Conservation (phyloP, 2,797 vertebrate genomes). For the Mormyrops attenuatus region DNA sequence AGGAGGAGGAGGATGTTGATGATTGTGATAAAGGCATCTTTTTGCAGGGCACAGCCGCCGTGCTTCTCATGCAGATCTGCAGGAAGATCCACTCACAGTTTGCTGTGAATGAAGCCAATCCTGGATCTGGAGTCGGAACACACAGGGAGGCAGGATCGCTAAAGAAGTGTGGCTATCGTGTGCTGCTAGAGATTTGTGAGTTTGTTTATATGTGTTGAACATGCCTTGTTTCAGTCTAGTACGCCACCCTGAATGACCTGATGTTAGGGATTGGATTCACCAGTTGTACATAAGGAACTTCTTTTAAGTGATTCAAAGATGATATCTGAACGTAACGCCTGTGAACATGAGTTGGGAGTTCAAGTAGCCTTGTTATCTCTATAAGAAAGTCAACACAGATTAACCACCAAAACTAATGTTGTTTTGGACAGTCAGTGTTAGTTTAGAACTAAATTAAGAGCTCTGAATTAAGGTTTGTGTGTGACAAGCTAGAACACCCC, state of each 20-base stretch:
- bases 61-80: constrained; percentile 76
- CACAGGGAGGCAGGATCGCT: constrained; percentile 37
- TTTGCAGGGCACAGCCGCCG: constrained; percentile 67
- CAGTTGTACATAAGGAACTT: background rate
- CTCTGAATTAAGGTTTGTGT: background rate
- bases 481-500: background rate
- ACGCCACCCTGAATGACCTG: background rate
- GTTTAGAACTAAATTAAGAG: background rate
- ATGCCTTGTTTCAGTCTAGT: background rate
- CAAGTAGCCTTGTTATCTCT: background rate
- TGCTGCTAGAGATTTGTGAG: constrained; percentile 62
- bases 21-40: background rate
- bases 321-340: background rate
- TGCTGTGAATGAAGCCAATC: constrained; percentile 47
- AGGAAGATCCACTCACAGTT: constrained; percentile 68
- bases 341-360: background rate
- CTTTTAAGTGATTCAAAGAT: background rate
- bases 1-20: background rate
- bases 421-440: background rate
- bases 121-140: background rate
- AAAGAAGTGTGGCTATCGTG: constrained; percentile 55
- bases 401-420: background rate
- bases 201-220: constrained; percentile 11
- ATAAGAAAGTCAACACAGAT: background rate
- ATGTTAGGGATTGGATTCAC: background rate